Percentiles rank a stretch among this genome's conserved stretches.
These are phyloP conservation scores for Penaeus vannamei DNA, from an alignment of 1,140 invertebrate species.

Conservation along the genomic window DNA sequence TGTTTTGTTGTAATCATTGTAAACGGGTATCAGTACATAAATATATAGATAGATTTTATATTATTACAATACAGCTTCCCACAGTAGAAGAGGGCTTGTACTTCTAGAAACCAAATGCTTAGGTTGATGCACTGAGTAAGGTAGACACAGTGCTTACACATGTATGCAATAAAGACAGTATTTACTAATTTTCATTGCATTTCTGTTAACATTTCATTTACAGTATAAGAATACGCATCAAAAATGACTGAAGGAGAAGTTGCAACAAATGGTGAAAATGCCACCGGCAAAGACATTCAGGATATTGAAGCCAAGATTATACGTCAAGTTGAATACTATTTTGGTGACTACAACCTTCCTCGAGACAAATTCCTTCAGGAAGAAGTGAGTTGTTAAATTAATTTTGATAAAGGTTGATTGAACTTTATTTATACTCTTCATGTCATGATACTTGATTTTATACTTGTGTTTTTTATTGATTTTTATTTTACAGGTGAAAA, in stretches of 20 bases:
- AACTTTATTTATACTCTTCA: not conserved
- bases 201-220: no score
- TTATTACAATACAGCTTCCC: no score
- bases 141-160: no score
- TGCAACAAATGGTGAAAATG: not conserved
- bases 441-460: not conserved
- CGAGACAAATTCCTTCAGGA: conserved; percentile 91
- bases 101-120: no score
- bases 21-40: no score
- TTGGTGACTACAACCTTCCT: conserved; percentile 89
- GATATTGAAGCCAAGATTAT: conserved; percentile 69
- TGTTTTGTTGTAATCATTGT: no score
- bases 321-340: conserved; percentile 79
- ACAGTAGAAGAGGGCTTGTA: no score
- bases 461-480: not conserved
- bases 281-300: conserved; percentile 34
- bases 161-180: no score
- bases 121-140: no score
- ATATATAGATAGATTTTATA: no score
- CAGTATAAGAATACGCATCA: no score
- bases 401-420: not conserved
- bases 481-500: conserved; percentile 76
- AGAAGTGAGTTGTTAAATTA: conserved; percentile 68
- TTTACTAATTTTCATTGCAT: no score
- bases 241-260: conserved; percentile 42